Evolutionary conservation across 2,888 invertebrate species (phyloP).

Genomic region (Dicycla oo): DNA sequence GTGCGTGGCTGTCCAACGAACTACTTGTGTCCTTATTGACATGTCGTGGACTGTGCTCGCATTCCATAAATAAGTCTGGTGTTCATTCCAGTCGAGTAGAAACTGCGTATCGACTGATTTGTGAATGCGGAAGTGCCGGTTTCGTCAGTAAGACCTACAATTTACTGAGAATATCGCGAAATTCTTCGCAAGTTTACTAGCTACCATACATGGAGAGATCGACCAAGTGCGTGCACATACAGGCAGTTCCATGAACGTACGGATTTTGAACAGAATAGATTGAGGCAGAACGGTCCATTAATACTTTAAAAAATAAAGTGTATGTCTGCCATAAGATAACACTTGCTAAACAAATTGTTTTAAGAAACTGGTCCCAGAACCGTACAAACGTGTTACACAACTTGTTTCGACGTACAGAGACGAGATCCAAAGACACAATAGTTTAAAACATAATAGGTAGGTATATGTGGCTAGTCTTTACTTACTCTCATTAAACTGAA

Average conservation of each 20-base stretch:
- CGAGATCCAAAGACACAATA: not conserved
- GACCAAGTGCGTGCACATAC: too few relatives aligned
- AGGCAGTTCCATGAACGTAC: too few relatives aligned
- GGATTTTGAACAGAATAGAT: not conserved
- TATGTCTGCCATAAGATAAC: too few relatives aligned
- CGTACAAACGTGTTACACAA: not conserved
- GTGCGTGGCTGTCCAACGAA: slow-evolving; percentile 12
- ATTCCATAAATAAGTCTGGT: slow-evolving; percentile 29
- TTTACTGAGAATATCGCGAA: slow-evolving; percentile 4
- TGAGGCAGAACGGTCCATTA: not conserved
- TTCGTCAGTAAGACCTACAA: not conserved
- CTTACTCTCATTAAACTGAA: not conserved
- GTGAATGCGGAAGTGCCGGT: slow-evolving; percentile 31
- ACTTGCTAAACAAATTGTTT: not conserved
- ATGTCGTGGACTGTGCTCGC: slow-evolving; percentile 8
- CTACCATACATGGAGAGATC: not conserved
- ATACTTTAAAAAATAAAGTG: not conserved
- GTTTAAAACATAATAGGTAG: not conserved
- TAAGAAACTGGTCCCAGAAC: not conserved
- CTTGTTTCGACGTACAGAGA: not conserved
- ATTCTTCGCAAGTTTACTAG: not conserved
- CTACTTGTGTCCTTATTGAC: slow-evolving; percentile 15
- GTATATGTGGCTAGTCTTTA: not conserved
- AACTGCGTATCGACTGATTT: not conserved
- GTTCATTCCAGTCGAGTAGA: slow-evolving; percentile 12